Evolutionary conservation across 2,113 vertebrate genomes (phyloP), one percentile per base, ranked within the genome.

Genomic region (Sminthopsis crassicaudata): DNA sequence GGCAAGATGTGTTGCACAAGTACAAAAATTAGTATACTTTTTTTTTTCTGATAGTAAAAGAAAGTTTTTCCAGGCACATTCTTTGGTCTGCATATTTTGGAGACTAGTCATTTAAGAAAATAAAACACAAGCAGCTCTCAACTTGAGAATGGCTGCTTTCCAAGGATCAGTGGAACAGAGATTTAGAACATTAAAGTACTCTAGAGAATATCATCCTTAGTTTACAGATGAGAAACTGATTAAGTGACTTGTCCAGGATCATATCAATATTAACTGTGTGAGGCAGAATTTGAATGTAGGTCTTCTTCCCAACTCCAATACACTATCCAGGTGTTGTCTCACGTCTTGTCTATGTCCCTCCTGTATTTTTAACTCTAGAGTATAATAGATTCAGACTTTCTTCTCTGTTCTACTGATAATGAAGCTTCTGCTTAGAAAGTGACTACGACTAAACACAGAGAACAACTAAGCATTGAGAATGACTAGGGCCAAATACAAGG

Each of bases 71-170:
- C 91, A 92, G 54, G 76, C 53, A 84, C 57, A 88, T 76, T 91
- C 92, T 94, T 94, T 91, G 10, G 50, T 51, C 42, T 90, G 94
- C 25, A 89, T 46, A 94, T 84, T 94, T 11, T 50, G 51, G 8
- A 95, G 89, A 91, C 90, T 22, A 67, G 30, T 90, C 89, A 91
- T 92, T 95, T 92, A 90, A 90, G 91, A 95, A 27, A 93, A 0
- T 52, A 22, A 36, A n/a, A 6, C 67, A 93, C 88, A 89, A 0
- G 8, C 97, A 97, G 4, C 46, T 91, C 90, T 36, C 52, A 94
- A 55, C 90, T 92, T 96, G 57, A 50, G 94, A 55, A 55, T 95
- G 88, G 10, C 27, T 96, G 67, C 36, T 19, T 84, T 84, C 67
- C n/a, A 84, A 42, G 16, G n/a, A n/a, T 84, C 67, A 84, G 16